phyloP scores from a whole-genome alignment of 2,113 vertebrate species.

The Pantherophis guttatus region DNA sequence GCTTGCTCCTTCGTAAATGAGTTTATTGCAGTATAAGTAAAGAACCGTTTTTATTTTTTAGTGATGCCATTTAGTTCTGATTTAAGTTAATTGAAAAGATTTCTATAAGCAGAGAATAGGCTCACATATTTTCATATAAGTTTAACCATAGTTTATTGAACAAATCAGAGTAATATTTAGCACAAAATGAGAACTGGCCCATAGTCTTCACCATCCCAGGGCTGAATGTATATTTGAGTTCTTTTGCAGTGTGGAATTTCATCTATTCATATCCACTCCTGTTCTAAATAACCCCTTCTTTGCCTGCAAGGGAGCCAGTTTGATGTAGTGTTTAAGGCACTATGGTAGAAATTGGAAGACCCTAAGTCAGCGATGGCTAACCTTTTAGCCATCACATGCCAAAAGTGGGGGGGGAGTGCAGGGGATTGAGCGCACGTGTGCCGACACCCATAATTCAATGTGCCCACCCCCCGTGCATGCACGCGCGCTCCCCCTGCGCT shows the following conservation, averaged over 20 bases:
- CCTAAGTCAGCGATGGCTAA: background rate
- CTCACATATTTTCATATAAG: background rate
- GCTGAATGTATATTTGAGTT: background rate
- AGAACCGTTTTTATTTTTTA: background rate
- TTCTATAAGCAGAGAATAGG: background rate
- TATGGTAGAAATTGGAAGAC: background rate
- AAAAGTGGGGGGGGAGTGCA: too few species aligned
- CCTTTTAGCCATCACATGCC: too few species aligned
- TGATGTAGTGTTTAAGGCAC: background rate
- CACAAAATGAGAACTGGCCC: background rate
- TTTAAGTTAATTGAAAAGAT: constrained; percentile 3
- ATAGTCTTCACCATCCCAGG: background rate
- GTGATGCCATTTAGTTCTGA: constrained; percentile 1
- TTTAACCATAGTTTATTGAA: background rate
- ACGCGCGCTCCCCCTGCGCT: too few species aligned
- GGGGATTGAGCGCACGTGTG: too few species aligned
- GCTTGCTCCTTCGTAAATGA: background rate
- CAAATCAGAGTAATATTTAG: background rate
- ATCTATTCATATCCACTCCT: background rate
- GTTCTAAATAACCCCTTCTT: background rate
- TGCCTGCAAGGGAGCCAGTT: background rate
- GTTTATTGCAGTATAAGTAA: background rate
- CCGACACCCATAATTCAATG: too few species aligned
- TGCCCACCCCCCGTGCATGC: too few species aligned
- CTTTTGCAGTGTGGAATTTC: background rate